Evolutionary conservation across 1,140 invertebrate genomes (phyloP), one percentile per base, ranked within the genome.

Genomic region (Apis laboriosa): DNA sequence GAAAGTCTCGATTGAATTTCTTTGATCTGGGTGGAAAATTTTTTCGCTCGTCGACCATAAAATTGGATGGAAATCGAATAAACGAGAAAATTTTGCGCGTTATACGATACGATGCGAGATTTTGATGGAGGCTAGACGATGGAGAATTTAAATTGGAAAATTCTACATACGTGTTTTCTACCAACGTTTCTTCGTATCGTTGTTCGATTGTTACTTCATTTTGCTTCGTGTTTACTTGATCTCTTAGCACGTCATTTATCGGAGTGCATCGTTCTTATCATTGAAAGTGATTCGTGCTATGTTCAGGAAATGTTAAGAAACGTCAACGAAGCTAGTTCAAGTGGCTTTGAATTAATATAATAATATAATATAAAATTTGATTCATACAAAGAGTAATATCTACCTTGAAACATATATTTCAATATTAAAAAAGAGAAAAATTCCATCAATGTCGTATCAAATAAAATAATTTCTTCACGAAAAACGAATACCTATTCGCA

Each of bases 1-100:
- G 43, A 60, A 76, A 77, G 17, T 60, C 53, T 43, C 43, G 53
- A 82, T 68, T 77, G 72, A 70, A 82, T 77, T 80, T 63, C 60
- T 53, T 67, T 49, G 19, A 75, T 75, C 49, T 2, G 51, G 53
- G 43, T 58, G 1, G 51, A 34, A 61, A 75, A 17, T 72, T 17
- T 80, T 17, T 64, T 56, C 66, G 11, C 60, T n/a, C 51, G 24
- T n/a, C 43, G 70, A 1, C 9, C n/a, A 2, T 28, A 13, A 68
- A 63, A 82, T 68, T 82, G 9, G 34, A 67, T 24, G 13, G 13
- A 49, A 34, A 77, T 60, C 70, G n/a, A 64, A 56, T 56, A 55
- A 28, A 49, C 61, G 75, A 63, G 61, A 11, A 4, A 24, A 67
- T 24, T 70, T 77, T 34, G 34, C 80, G 24, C 19, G 61, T 11